Percentiles rank a stretch among this genome's conserved stretches.
These are phyloP conservation scores for Drosophila gaucha DNA, from an alignment of 2,888 invertebrate species.

Conservation along the genomic window DNA sequence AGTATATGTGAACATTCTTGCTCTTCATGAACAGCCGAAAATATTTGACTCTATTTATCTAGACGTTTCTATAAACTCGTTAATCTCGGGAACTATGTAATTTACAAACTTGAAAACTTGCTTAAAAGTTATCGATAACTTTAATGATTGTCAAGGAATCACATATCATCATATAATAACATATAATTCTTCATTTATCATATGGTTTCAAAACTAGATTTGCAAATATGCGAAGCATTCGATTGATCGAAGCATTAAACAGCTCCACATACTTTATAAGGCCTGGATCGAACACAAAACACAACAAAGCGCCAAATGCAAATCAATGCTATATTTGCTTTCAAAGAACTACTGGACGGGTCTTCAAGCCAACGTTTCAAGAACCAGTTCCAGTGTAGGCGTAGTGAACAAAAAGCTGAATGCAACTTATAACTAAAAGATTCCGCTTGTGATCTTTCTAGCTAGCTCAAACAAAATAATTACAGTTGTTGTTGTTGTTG, in stretches of 20 bases:
- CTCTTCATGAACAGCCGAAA: too few species aligned
- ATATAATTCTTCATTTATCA: not conserved
- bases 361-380: not conserved
- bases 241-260: not conserved
- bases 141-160: not conserved
- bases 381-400: conserved; percentile 6
- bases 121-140: not conserved
- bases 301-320: not conserved
- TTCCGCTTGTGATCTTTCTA: not conserved
- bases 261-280: not conserved
- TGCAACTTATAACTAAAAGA: not conserved
- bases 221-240: not conserved
- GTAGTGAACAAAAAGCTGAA: not conserved
- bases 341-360: not conserved
- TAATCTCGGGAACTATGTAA: not conserved
- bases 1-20: too few species aligned
- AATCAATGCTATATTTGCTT: not conserved
- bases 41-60: too few species aligned
- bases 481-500: conserved; percentile 1
- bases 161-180: not conserved
- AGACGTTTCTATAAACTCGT: not conserved
- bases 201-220: too few species aligned
- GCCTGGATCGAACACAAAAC: not conserved
- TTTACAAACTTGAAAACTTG: not conserved
- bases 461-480: not conserved